Evolutionary conservation across 2,797 vertebrate genomes (phyloP).

Genomic region (Pyrrhura leucotis): DNA sequence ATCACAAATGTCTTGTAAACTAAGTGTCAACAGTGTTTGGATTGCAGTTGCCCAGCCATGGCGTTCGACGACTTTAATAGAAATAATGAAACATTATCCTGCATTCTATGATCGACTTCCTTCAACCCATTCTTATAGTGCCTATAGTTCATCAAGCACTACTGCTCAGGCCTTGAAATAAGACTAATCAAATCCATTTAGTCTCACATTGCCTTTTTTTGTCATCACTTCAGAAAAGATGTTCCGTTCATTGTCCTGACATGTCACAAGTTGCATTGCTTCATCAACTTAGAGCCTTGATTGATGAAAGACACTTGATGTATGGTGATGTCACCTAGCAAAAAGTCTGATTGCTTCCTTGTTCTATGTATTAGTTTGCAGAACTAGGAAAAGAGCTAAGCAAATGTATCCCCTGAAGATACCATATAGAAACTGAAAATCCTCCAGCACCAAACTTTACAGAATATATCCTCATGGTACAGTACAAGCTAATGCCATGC

Average conservation of each 20-base stretch:
- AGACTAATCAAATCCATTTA: not conserved
- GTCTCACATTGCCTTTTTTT: not conserved
- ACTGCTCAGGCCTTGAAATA: not conserved
- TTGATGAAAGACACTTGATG: conserved; percentile 4
- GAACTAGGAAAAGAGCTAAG: not conserved
- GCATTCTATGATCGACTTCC: not conserved
- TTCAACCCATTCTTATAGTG: not conserved
- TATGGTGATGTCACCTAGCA: not conserved
- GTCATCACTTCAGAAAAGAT: not conserved
- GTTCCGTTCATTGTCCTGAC: conserved; percentile 19
- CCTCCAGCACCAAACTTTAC: not conserved
- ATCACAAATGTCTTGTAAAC: conserved; percentile 29
- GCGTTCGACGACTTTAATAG: not conserved
- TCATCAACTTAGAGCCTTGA: conserved; percentile 20
- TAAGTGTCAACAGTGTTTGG: not conserved
- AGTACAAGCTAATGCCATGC: not conserved
- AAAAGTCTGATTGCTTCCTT: conserved; percentile 11
- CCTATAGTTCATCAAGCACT: not conserved
- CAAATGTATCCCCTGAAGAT: not conserved
- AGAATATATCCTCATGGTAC: not conserved
- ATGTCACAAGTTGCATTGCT: not conserved
- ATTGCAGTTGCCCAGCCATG: not conserved
- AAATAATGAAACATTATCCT: not conserved
- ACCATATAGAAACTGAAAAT: not conserved
- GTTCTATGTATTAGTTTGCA: not conserved